These are phyloP conservation scores for Chrysotoxum bicinctum DNA, from an alignment of 2,888 invertebrate genomes.

Conservation along the genomic window DNA sequence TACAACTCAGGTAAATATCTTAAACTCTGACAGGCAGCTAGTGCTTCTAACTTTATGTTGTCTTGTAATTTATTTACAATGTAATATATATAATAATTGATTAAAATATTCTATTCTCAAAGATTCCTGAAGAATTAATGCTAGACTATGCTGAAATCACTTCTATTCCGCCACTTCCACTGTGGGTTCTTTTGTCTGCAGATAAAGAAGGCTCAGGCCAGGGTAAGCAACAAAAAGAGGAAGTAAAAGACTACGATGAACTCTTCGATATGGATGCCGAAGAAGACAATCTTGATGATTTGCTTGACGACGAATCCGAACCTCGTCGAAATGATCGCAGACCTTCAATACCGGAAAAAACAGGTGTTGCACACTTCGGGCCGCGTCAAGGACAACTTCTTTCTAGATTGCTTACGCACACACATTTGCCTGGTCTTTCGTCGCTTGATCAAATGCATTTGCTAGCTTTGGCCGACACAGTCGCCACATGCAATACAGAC, in stretches of 20 bases:
- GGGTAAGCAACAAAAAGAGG: slow-evolving; percentile 74
- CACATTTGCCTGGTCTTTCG: slow-evolving; percentile 95
- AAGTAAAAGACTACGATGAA: slow-evolving; percentile 90
- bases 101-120: slow-evolving; percentile 42
- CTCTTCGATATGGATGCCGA: slow-evolving; percentile 92
- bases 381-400: slow-evolving; percentile 92
- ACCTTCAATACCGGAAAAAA: slow-evolving; percentile 88
- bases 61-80: neutral
- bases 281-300: slow-evolving; percentile 91
- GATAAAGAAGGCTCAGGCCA: slow-evolving; percentile 90
- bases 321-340: slow-evolving; percentile 84
- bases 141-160: slow-evolving; percentile 97
- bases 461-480: slow-evolving; percentile 98
- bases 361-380: slow-evolving; percentile 92
- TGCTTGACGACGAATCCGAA: slow-evolving; percentile 89
- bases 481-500: slow-evolving; percentile 95
- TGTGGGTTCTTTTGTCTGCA: slow-evolving; percentile 97
- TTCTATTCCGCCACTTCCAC: slow-evolving; percentile 98
- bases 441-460: slow-evolving; percentile 99
- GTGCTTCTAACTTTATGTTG: neutral
- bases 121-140: slow-evolving; percentile 93
- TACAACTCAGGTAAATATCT: slow-evolving; percentile 84
- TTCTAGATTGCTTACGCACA: slow-evolving; percentile 95
- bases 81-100: neutral
- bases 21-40: neutral